phyloP scores from a whole-genome alignment of 2,113 vertebrate genomes.

The Nothocercus nigrocapillus region DNA sequence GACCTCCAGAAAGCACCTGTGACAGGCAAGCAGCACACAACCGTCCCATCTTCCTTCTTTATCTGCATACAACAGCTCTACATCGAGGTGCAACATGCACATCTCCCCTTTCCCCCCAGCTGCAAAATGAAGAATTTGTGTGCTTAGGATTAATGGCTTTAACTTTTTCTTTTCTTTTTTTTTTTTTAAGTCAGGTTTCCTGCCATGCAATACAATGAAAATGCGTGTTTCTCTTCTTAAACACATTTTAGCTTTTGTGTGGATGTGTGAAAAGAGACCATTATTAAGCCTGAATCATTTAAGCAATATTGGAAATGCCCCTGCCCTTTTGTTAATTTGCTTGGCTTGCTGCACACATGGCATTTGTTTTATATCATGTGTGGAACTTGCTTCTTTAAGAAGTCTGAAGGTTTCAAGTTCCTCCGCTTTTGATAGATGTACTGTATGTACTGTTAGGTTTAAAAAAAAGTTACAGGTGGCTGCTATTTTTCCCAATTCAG shows the following conservation, averaged over 20 bases:
- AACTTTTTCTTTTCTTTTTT: not conserved
- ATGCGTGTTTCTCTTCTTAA: constrained; percentile 57
- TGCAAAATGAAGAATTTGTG: not conserved
- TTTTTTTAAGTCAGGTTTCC: not conserved
- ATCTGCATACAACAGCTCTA: not conserved
- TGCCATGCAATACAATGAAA: constrained; percentile 26
- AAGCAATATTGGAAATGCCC: constrained; percentile 63
- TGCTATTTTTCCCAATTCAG: constrained; percentile 71
- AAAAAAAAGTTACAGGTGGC: constrained; percentile 73
- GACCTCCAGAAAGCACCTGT: not conserved
- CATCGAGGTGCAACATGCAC: not conserved
- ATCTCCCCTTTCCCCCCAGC: too few species aligned
- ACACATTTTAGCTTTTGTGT: constrained; percentile 48
- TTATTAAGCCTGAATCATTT: constrained; percentile 65
- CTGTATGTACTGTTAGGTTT: constrained; percentile 67
- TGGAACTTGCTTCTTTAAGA: constrained; percentile 69
- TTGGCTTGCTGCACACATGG: constrained; percentile 62
- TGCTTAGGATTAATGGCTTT: not conserved
- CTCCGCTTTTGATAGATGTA: constrained; percentile 65
- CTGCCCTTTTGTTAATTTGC: constrained; percentile 73
- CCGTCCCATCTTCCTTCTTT: not conserved
- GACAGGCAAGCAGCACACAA: not conserved
- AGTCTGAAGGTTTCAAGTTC: constrained; percentile 74
- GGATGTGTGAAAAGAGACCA: constrained; percentile 56
- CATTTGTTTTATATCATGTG: constrained; percentile 74